phyloP scores from a whole-genome alignment of 2,113 vertebrate species.

The Hippolais icterina region DNA sequence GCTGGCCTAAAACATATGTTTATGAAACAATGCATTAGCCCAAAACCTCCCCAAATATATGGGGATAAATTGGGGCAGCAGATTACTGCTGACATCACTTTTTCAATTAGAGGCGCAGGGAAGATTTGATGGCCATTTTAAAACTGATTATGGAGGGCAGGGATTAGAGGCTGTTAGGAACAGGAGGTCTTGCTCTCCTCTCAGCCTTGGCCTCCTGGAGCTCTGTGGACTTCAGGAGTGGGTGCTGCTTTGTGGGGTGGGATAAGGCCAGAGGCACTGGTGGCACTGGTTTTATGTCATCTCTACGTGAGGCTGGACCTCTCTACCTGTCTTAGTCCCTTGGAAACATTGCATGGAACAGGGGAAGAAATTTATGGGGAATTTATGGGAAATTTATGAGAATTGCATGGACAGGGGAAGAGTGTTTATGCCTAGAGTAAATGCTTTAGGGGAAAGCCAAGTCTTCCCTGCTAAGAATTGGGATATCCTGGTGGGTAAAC shows the following conservation, averaged over 20 bases:
- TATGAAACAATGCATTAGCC: constrained; percentile 67
- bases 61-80: constrained; percentile 59
- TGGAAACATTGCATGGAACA: not conserved
- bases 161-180: constrained; percentile 52
- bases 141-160: constrained; percentile 56
- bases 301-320: rapidly evolving
- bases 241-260: not conserved
- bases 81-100: constrained; percentile 70
- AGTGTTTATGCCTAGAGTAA: not conserved
- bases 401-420: not conserved
- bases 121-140: constrained; percentile 69
- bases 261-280: not conserved
- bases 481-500: not conserved
- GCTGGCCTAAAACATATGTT: constrained; percentile 69
- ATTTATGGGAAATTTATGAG: not conserved
- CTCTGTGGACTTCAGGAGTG: not conserved
- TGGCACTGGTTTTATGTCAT: not conserved
- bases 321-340: not conserved
- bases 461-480: not conserved
- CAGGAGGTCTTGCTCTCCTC: not conserved
- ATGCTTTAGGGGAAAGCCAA: not conserved
- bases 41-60: constrained; percentile 30
- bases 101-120: constrained; percentile 62
- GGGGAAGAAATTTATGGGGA: not conserved
- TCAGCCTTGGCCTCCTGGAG: not conserved